Conservation (phyloP, 2,797 vertebrate genomes). For the Microcaecilia unicolor region DNA sequence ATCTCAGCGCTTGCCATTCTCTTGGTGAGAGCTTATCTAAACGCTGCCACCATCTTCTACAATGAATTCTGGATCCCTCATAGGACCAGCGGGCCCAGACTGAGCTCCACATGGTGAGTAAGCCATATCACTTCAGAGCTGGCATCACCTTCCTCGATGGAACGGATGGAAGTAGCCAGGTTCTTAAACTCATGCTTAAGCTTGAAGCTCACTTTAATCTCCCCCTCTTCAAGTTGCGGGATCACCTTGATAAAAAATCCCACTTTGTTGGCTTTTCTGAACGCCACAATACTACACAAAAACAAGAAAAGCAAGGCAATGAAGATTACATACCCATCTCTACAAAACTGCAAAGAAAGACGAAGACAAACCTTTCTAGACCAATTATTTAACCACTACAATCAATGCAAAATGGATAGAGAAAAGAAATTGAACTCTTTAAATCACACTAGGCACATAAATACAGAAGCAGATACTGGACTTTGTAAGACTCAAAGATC, state of each 20-base stretch:
- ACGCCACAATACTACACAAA: slow-evolving; percentile 77
- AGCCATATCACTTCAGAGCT: slow-evolving; percentile 83
- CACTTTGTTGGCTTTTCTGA: slow-evolving; percentile 96
- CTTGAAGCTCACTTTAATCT: slow-evolving; percentile 87
- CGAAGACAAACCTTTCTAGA: no score
- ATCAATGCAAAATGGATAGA: no score
- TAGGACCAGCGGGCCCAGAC: slow-evolving; percentile 79
- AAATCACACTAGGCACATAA: no score
- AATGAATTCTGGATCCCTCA: slow-evolving; percentile 34
- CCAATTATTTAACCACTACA: no score
- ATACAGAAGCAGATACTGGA: no score
- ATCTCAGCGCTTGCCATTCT: background rate
- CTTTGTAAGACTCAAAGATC: no score
- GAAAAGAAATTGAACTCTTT: no score
- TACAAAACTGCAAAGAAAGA: no score
- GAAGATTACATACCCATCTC: no score
- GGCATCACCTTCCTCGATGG: slow-evolving; percentile 70
- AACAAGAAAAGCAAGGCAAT: background rate
- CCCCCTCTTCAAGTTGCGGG: slow-evolving; percentile 76
- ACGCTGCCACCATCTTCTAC: background rate
- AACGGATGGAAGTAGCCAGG: slow-evolving; percentile 77
- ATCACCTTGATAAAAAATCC: slow-evolving; percentile 97
- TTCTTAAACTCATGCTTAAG: slow-evolving; percentile 95
- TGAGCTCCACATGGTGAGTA: slow-evolving; percentile 88
- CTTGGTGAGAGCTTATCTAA: background rate